Percentiles rank a stretch among this genome's conserved stretches.
Evolutionary conservation across 35 echinoderm and acorn worm species (phyloP).

Genomic region (Ophiothrix spiculata): DNA sequence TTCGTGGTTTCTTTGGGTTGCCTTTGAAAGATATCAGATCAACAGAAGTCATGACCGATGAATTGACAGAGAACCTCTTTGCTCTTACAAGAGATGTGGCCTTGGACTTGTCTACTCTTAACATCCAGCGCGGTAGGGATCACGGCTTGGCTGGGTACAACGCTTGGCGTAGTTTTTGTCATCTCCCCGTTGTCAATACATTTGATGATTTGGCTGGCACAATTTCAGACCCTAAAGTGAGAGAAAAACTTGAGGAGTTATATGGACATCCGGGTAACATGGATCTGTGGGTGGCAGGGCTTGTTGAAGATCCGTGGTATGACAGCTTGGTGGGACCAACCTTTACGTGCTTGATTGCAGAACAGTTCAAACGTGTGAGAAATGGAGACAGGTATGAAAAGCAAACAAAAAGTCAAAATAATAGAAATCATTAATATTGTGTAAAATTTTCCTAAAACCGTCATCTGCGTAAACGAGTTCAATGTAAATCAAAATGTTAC

Average conservation of each 20-base stretch:
- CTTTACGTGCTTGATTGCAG: conserved; percentile 44
- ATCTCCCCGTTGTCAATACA: conserved; percentile 6
- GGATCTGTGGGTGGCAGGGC: not conserved
- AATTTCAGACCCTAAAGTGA: conserved; percentile 27
- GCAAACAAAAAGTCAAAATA: too few relatives aligned
- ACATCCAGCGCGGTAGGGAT: conserved; percentile 88
- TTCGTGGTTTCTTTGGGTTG: not conserved
- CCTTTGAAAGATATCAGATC: not conserved
- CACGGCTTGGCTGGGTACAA: conserved; percentile 80
- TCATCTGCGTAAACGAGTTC: too few relatives aligned
- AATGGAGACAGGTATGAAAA: conserved; percentile 62
- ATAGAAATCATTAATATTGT: too few relatives aligned
- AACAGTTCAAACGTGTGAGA: conserved; percentile 53
- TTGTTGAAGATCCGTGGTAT: not conserved
- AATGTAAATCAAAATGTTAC: too few relatives aligned
- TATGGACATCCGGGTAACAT: not conserved
- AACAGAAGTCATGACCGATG: not conserved
- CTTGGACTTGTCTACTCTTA: conserved; percentile 73
- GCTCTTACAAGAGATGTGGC: not conserved
- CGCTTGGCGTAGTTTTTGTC: conserved; percentile 57
- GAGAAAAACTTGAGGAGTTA: not conserved
- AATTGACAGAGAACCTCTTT: not conserved
- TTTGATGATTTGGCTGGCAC: conserved; percentile 49
- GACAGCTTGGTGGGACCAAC: conserved; percentile 47
- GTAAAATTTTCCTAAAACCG: too few relatives aligned